Evolutionary conservation across 1,140 invertebrate genomes (phyloP).

Genomic region (Caenorhabditis brenneri): DNA sequence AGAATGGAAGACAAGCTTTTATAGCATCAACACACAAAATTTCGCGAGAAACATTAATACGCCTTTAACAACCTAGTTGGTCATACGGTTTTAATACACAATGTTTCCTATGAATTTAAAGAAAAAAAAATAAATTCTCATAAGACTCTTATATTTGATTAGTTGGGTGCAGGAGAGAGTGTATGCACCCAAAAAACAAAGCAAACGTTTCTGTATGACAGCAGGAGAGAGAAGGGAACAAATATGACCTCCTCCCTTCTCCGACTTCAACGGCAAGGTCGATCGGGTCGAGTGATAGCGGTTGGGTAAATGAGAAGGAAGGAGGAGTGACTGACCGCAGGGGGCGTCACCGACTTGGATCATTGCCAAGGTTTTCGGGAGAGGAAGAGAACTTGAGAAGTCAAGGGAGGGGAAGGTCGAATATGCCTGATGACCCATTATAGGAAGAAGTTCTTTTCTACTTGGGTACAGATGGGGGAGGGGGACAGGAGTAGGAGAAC

Average conservation of each 20-base stretch:
- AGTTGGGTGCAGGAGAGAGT: background rate
- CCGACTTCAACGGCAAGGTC: background rate
- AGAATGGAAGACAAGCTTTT: too few species aligned
- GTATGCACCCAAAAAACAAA: background rate
- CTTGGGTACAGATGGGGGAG: background rate
- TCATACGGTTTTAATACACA: too few species aligned
- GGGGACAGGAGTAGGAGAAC: background rate
- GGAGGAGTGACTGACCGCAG: background rate
- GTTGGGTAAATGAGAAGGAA: background rate
- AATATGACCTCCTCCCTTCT: constrained; percentile 2
- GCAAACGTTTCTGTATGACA: background rate
- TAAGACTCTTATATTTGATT: constrained; percentile 21
- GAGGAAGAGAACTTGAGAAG: background rate
- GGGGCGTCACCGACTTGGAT: background rate
- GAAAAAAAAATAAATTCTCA: background rate
- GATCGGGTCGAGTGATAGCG: constrained; percentile 29
- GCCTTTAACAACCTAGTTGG: too few species aligned
- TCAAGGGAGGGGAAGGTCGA: background rate
- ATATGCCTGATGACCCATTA: background rate
- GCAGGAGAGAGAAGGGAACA: background rate
- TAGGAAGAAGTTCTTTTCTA: background rate
- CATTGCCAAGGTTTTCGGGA: background rate
- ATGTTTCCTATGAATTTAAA: too few species aligned
- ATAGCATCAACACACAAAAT: too few species aligned
- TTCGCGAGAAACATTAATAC: too few species aligned